These are phyloP conservation scores for Sciurus niger DNA, from an alignment of 2,113 vertebrate genomes.

Conservation along the genomic window DNA sequence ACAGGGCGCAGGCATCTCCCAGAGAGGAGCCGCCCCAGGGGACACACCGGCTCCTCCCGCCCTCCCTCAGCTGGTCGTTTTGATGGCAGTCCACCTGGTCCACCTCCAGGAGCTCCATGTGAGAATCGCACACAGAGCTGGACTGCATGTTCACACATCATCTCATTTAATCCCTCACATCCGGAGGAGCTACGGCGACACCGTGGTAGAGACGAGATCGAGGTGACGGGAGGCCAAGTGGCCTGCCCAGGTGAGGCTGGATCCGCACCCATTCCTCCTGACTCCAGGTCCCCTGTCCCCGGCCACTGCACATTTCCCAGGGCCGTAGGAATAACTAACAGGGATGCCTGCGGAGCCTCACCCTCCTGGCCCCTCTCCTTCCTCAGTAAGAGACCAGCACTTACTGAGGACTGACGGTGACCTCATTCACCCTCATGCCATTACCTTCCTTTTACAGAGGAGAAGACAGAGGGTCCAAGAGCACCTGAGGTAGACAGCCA, in stretches of 20 bases:
- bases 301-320: rapidly evolving
- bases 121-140: neutral
- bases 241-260: neutral
- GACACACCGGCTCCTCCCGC: too few relatives aligned
- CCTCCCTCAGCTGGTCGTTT: neutral
- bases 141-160: rapidly evolving
- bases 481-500: neutral
- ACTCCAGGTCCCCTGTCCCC: neutral
- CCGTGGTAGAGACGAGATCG: neutral
- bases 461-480: neutral
- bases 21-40: rapidly evolving
- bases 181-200: neutral
- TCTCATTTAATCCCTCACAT: neutral
- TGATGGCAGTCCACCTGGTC: neutral
- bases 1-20: too few relatives aligned
- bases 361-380: neutral
- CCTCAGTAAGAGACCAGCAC: too few relatives aligned
- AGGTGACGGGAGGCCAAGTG: neutral
- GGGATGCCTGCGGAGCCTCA: neutral
- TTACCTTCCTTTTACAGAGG: neutral
- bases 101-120: neutral
- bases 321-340: too few relatives aligned
- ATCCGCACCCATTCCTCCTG: neutral
- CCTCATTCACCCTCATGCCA: rapidly evolving
- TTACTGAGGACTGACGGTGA: neutral